Base-by-base conservation (phyloP, 2,888 invertebrate genomes). In the Xanthia icteritia region DNA sequence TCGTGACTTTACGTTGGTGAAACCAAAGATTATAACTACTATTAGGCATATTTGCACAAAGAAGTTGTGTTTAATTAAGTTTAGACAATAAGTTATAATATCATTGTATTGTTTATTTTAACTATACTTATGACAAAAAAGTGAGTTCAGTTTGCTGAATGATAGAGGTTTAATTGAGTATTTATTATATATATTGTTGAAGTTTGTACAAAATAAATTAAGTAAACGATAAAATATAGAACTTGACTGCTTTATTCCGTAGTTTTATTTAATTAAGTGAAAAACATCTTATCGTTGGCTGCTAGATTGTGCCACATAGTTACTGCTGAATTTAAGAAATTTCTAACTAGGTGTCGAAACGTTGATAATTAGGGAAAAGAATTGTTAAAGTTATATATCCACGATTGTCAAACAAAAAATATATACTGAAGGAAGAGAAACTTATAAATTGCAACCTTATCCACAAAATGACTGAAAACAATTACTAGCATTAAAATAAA, bases 121-220 rank as follows among this genome's bases (percentile, higher is more conserved):
- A 95, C 92, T 95, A 94, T 95, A 95, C 93, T 95, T 95, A 95
- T 95, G 96, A 96, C 96, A 96, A 96, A 96, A 94, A 96, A 96
- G 96, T 96, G 96, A 96, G 95, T 96, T 96, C 95, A 96, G 95
- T 97, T 96, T 96, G 96, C 97, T 96, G 96, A 96, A 96, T 95
- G 96, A 96, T 96, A 97, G 96, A 96, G 94, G 94, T 96, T 97
- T 96, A 96, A 96, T 97, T 97, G 96, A 97, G 94, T 97, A 97
- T 96, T 96, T 96, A 97, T 96, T 96, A 96, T 96, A 96, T 96
- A 97, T 97, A 97, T 97, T 97, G 97, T 97, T 97, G 96, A 97
- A 97, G 96, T 97, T 97, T 97, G 97, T 97, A 97, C 97, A 97
- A 97, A 97, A 97, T 97, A 97, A 97, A 97, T 96, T 97, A 97